Conservation (phyloP, 1,140 invertebrate species). For the Brachionus plicatilis region DNA sequence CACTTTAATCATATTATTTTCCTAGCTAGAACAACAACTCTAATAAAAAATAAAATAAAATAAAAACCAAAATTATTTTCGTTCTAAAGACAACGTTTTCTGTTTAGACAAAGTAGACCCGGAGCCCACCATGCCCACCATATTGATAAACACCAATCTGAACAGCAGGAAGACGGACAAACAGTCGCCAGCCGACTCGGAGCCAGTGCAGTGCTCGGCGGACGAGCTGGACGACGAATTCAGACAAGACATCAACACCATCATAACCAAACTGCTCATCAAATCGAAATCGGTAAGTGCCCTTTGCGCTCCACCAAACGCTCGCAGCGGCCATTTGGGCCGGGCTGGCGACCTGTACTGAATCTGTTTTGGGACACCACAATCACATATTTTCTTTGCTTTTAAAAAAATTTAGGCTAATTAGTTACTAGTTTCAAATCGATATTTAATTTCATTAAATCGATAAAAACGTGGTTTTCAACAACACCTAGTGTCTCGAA, state of each 20-base stretch:
- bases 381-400: background rate
- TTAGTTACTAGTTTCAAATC: background rate
- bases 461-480: background rate
- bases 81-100: background rate
- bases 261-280: constrained; percentile 2
- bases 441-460: background rate
- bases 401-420: background rate
- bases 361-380: background rate
- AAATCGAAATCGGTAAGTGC: constrained; percentile 9
- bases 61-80: constrained; percentile 13
- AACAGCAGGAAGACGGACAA: background rate
- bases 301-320: background rate
- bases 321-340: background rate
- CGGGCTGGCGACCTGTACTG: background rate
- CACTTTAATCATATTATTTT: constrained; percentile 38
- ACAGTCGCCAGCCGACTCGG: background rate
- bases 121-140: background rate
- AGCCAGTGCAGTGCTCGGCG: background rate
- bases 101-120: background rate
- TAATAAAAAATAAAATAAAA: background rate
- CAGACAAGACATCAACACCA: background rate
- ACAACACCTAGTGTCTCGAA: background rate
- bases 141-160: constrained; percentile 18
- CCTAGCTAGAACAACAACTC: constrained; percentile 24
- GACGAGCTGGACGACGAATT: constrained; percentile 20